phyloP scores from a whole-genome alignment of 2,113 vertebrate genomes.

The Spea multiplicata region DNA sequence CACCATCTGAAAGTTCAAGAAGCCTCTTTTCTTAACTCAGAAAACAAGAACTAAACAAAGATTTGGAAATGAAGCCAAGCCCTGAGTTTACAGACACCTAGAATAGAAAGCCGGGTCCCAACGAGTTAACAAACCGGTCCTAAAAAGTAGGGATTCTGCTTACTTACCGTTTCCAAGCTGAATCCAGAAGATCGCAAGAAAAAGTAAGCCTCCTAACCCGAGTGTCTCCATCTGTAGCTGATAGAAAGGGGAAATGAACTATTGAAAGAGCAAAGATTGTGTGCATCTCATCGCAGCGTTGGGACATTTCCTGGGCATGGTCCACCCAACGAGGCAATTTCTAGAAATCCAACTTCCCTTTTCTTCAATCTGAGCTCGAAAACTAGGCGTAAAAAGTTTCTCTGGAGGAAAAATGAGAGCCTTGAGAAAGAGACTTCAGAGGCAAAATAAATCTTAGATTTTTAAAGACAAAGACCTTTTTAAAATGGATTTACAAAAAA shows the following conservation, averaged over 20 bases:
- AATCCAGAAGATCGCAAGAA: conserved; percentile 56
- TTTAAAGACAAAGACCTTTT: no score
- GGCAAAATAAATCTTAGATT: no score
- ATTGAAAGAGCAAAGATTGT: conserved; percentile 29
- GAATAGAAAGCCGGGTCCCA: no score
- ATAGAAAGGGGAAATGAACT: conserved; percentile 60
- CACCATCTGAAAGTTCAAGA: no score
- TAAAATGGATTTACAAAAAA: no score
- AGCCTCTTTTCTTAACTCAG: no score
- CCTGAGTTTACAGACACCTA: no score
- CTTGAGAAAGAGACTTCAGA: no score
- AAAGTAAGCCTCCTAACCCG: background rate
- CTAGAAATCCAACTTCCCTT: background rate
- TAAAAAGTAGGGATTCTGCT: background rate
- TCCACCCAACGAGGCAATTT: background rate
- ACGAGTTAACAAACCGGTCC: no score
- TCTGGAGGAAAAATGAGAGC: no score
- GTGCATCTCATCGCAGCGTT: conserved; percentile 38
- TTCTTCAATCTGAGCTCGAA: background rate
- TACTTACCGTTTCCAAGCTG: conserved; percentile 61
- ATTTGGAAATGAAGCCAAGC: no score
- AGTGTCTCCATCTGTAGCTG: conserved; percentile 54
- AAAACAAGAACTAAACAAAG: no score
- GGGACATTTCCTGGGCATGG: conserved; percentile 54
- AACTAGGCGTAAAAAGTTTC: background rate